phyloP scores from a whole-genome alignment of 2,113 vertebrate genomes.

The Thalassarche chlororhynchos region DNA sequence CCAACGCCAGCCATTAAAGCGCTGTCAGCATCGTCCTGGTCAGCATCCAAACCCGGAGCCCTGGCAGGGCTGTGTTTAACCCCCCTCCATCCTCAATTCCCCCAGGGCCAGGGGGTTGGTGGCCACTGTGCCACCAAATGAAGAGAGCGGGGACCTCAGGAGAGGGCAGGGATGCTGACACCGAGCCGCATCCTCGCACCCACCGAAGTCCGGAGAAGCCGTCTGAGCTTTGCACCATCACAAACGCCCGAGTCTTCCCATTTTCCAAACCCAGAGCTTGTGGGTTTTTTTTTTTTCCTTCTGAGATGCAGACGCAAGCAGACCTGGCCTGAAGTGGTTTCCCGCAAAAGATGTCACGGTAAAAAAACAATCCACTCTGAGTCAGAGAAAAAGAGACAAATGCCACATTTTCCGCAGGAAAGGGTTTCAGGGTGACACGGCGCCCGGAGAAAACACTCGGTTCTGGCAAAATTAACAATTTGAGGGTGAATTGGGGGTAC shows the following conservation, averaged over 20 bases:
- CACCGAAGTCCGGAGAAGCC: not conserved
- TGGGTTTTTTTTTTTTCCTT: not conserved
- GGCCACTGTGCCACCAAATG: not conserved
- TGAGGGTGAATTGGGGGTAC: not conserved
- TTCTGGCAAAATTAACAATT: not conserved
- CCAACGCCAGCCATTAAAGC: not conserved
- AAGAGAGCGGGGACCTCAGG: not conserved
- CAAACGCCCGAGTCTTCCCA: fast-evolving
- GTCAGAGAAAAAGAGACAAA: not conserved
- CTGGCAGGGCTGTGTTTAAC: not conserved
- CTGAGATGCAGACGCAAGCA: not conserved
- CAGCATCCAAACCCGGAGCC: not conserved
- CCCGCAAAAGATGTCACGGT: not conserved
- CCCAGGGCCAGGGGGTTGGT: not conserved
- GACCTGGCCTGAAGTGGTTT: not conserved
- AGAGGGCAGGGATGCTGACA: not conserved
- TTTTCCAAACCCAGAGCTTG: not conserved
- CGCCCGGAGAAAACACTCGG: not conserved
- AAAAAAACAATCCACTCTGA: not conserved
- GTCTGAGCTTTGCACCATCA: not conserved
- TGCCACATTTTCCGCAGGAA: not conserved
- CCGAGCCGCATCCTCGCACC: fast-evolving
- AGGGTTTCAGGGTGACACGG: fast-evolving
- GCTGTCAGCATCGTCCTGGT: not conserved
- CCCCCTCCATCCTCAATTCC: not conserved